Evolutionary conservation across 2,797 vertebrate genomes (phyloP).

Genomic region (Cheirogaleus major): DNA sequence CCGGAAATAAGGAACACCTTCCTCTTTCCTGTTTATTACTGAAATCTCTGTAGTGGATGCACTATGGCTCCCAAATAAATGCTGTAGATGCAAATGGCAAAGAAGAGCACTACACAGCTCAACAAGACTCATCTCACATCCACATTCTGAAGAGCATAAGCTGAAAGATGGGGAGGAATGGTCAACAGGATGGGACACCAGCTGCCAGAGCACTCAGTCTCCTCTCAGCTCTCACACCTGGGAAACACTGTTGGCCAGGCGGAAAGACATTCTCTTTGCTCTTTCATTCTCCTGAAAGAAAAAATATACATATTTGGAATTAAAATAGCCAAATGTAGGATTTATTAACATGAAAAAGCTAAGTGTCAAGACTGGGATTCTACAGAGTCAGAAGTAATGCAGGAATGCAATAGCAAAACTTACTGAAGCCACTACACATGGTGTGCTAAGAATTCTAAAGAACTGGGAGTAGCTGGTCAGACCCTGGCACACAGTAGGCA

Average conservation of each 20-base stretch:
- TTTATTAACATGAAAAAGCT: background rate
- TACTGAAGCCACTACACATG: background rate
- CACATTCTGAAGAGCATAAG: constrained; percentile 63
- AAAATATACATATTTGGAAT: constrained; percentile 1
- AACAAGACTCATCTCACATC: constrained; percentile 60
- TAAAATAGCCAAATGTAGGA: background rate
- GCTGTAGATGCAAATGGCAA: constrained; percentile 65
- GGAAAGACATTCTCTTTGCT: constrained; percentile 82
- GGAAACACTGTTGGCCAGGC: constrained; percentile 83
- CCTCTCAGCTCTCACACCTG: constrained; percentile 81
- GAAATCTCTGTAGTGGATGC: constrained; percentile 66
- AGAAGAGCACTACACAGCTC: constrained; percentile 61
- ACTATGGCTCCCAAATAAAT: constrained; percentile 62
- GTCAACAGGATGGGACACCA: background rate
- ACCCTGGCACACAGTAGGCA: background rate
- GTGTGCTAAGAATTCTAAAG: background rate
- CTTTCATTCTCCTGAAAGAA: constrained; percentile 84
- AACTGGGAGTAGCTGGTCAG: background rate
- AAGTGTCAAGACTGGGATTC: background rate
- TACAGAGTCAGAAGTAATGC: background rate
- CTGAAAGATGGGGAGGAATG: constrained; percentile 51
- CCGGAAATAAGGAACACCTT: constrained; percentile 18
- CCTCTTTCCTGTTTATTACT: constrained; percentile 64
- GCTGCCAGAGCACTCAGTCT: background rate
- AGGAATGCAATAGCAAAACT: background rate